Percentiles rank a stretch among this genome's conserved stretches.
phyloP scores from a whole-genome alignment of 2,888 invertebrate species.

The Candidula unifasciata region DNA sequence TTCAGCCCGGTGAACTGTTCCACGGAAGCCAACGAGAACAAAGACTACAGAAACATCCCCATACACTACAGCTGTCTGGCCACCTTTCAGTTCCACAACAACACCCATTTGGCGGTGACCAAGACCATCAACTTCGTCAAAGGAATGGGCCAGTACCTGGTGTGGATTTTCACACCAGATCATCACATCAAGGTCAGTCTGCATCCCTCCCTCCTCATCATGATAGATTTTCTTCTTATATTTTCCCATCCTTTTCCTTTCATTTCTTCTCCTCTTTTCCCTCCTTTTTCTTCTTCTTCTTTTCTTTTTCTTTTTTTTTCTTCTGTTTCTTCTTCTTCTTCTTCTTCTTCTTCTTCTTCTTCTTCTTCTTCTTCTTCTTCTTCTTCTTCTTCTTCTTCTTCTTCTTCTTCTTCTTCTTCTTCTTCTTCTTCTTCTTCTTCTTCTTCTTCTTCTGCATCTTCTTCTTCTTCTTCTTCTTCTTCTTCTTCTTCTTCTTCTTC shows the following conservation, averaged over 20 bases:
- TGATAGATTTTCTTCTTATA: neutral
- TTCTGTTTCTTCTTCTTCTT: neutral
- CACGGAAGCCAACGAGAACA: constrained; percentile 13
- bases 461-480: neutral
- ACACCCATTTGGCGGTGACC: constrained; percentile 63
- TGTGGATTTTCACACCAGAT: constrained; percentile 64
- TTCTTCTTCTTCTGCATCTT: neutral
- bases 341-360: neutral
- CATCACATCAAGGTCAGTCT: constrained; percentile 55
- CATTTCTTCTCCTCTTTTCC: no score
- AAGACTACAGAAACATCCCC: constrained; percentile 12
- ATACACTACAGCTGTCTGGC: constrained; percentile 63
- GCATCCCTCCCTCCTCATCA: no score
- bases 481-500: neutral
- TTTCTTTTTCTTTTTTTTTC: neutral
- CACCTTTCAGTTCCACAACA: constrained; percentile 60
- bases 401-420: no score
- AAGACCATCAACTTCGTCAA: constrained; percentile 46
- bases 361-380: neutral
- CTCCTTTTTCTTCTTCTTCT: neutral
- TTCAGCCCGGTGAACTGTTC: constrained; percentile 44
- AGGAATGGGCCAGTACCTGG: constrained; percentile 58
- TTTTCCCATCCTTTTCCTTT: neutral
- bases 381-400: neutral
- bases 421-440: neutral